These are phyloP conservation scores for Acanthiza pusilla DNA, from an alignment of 2,797 vertebrate genomes.

Conservation along the genomic window DNA sequence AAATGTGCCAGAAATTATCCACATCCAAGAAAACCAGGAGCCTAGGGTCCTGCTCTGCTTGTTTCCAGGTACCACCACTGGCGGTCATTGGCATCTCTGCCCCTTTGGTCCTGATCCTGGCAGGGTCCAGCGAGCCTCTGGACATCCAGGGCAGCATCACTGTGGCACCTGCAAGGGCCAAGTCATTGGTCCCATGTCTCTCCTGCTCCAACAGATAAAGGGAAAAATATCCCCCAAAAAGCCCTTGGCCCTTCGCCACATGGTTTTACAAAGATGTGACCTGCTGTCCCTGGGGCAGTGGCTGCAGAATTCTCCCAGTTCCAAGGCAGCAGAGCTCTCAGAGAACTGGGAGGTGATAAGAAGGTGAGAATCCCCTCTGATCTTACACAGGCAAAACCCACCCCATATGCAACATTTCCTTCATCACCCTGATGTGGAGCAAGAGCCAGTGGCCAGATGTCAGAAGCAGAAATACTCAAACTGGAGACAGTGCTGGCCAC, in stretches of 20 bases:
- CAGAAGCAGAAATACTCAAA: neutral
- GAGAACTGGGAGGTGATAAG: neutral
- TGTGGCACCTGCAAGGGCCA: neutral
- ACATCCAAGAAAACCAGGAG: neutral
- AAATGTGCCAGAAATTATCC: neutral
- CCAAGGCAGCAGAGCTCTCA: neutral
- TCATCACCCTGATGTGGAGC: neutral
- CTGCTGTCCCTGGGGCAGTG: neutral
- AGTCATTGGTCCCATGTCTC: rapidly evolving
- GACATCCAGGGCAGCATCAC: neutral
- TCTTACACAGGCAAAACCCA: neutral
- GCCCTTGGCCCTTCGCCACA: neutral
- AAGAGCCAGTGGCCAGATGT: rapidly evolving
- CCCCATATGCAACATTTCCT: neutral
- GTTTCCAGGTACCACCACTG: neutral
- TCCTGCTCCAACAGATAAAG: neutral
- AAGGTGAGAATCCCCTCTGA: neutral
- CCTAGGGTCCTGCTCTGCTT: neutral
- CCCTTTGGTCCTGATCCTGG: neutral
- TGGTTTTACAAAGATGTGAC: neutral
- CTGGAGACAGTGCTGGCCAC: neutral
- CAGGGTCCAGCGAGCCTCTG: rapidly evolving
- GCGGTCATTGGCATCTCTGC: neutral
- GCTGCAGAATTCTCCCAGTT: neutral
- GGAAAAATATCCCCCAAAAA: neutral